Conservation (phyloP, 2,113 vertebrate genomes). For the Calidris pygmaea region DNA sequence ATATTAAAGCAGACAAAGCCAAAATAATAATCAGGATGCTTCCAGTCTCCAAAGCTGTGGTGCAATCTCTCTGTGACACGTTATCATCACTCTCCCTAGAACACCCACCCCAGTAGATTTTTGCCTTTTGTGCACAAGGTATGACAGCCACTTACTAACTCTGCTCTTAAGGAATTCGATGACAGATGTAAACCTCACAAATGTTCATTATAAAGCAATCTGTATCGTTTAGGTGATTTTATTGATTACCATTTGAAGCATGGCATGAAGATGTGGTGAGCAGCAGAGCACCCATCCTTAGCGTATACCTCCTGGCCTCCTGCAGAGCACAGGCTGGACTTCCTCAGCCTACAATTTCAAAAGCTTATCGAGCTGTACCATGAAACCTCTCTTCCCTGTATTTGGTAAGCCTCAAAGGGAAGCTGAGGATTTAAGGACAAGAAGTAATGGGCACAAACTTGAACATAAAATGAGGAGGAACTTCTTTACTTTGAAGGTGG, state of each 20-base stretch:
- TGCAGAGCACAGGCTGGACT: not conserved
- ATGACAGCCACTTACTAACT: not conserved
- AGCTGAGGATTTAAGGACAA: not conserved
- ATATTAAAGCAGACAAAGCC: not conserved
- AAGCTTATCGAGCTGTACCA: not conserved
- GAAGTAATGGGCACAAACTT: too few relatives aligned
- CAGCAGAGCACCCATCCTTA: not conserved
- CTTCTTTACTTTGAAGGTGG: too few relatives aligned
- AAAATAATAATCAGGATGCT: slow-evolving; percentile 4
- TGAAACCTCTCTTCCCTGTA: not conserved
- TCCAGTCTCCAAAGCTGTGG: not conserved
- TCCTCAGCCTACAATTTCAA: not conserved
- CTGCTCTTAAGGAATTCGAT: not conserved
- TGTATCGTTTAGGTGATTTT: not conserved
- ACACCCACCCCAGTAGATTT: not conserved
- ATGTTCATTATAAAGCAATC: not conserved
- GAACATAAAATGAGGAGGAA: too few relatives aligned
- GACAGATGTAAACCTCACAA: not conserved
- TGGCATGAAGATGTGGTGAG: not conserved
- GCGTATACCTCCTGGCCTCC: not conserved
- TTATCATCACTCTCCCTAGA: not conserved
- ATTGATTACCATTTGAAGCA: not conserved
- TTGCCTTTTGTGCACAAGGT: not conserved
- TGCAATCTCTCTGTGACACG: not conserved
- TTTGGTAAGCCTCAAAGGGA: not conserved